phyloP scores from a whole-genome alignment of 2,113 vertebrate species.

The Elanus axillaris region DNA sequence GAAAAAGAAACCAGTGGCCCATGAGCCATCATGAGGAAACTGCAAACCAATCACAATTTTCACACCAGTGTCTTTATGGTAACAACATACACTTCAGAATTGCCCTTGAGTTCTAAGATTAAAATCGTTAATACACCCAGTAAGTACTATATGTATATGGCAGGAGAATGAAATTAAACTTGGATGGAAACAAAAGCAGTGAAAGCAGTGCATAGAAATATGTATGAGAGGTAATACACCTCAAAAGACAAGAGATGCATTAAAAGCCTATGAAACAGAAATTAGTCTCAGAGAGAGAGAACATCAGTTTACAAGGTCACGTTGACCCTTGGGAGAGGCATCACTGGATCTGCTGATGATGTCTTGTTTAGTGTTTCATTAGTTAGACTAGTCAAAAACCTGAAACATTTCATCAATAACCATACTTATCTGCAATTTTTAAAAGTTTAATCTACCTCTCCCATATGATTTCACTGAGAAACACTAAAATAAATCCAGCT shows the following conservation, averaged over 20 bases:
- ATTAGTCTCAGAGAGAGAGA: not conserved
- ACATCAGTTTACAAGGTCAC: not conserved
- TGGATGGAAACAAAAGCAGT: not conserved
- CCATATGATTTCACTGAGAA: not conserved
- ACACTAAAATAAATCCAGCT: not conserved
- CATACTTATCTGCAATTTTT: not conserved
- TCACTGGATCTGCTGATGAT: not conserved
- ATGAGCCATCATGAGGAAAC: not conserved
- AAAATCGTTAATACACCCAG: not conserved
- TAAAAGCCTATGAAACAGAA: not conserved
- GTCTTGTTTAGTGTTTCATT: not conserved
- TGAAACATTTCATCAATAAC: not conserved
- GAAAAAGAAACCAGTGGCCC: not conserved
- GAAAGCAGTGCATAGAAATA: not conserved
- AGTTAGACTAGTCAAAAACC: not conserved
- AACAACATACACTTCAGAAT: not conserved
- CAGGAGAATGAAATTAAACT: not conserved
- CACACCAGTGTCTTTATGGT: not conserved
- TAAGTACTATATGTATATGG: not conserved
- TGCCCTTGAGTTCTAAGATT: not conserved
- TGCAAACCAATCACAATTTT: not conserved
- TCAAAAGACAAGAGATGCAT: not conserved
- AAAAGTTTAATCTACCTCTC: not conserved
- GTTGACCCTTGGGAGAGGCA: not conserved
- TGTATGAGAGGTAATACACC: not conserved